Conservation (phyloP, 2,797 vertebrate species). For the Enteromius anoplus region DNA sequence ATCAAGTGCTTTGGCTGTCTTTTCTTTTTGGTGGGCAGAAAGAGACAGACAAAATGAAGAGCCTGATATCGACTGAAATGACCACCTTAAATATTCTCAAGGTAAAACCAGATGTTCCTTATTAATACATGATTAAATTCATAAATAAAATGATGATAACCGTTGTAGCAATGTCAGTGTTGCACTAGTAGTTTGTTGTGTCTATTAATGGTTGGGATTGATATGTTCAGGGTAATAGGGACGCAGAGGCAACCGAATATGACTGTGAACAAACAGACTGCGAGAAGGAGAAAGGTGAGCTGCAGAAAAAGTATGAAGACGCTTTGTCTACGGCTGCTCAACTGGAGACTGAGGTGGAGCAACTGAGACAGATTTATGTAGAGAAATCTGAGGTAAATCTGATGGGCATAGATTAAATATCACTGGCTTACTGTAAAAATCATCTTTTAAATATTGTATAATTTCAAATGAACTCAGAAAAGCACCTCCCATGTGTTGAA, state of each 20-base stretch:
- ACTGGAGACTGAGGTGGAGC: slow-evolving; percentile 63
- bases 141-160: slow-evolving; percentile 12
- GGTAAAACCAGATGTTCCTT: slow-evolving; percentile 59
- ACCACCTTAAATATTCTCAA: slow-evolving; percentile 63
- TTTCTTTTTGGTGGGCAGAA: slow-evolving; percentile 61
- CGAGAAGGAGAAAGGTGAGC: slow-evolving; percentile 58
- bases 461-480: neutral
- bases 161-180: neutral
- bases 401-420: too few relatives aligned
- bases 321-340: slow-evolving; percentile 52
- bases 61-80: slow-evolving; percentile 62
- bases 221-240: slow-evolving; percentile 28
- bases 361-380: slow-evolving; percentile 45
- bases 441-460: neutral
- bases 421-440: neutral
- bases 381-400: slow-evolving; percentile 51
- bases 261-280: slow-evolving; percentile 56
- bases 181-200: slow-evolving; percentile 4
- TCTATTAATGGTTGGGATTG: neutral
- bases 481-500: neutral
- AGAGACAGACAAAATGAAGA: slow-evolving; percentile 65
- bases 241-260: slow-evolving; percentile 54
- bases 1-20: neutral
- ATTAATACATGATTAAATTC: neutral
- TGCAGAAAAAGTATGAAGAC: slow-evolving; percentile 67